These are phyloP conservation scores for Apomyelois bistriatella DNA, from an alignment of 2,888 invertebrate species.

Conservation along the genomic window DNA sequence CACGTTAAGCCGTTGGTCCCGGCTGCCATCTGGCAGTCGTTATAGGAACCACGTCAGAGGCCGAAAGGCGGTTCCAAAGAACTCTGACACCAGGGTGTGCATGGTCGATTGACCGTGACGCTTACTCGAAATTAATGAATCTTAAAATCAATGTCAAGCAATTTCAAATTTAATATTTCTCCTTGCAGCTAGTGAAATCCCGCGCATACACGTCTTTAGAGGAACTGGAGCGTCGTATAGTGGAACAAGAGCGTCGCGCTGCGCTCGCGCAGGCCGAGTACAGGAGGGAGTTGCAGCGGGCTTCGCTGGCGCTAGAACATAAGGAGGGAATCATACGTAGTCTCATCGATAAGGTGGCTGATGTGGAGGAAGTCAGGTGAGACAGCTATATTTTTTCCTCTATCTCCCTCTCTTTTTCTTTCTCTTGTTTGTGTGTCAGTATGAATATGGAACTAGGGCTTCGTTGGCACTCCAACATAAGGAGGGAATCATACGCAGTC, in stretches of 20 bases:
- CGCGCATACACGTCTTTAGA: constrained; percentile 70
- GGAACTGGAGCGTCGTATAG: constrained; percentile 68
- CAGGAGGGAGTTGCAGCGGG: constrained; percentile 57
- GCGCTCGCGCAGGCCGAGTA: constrained; percentile 56
- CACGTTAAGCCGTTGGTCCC: too few species aligned
- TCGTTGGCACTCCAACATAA: constrained; percentile 58
- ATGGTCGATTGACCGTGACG: too few species aligned
- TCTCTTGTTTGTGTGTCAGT: too few species aligned
- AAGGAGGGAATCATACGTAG: constrained; percentile 67
- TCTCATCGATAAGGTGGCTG: constrained; percentile 70
- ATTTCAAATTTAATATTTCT: not conserved
- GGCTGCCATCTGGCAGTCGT: too few species aligned
- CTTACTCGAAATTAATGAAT: too few species aligned
- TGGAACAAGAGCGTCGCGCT: constrained; percentile 63
- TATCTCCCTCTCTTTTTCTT: too few species aligned
- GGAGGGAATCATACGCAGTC: constrained; percentile 63
- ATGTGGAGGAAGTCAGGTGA: constrained; percentile 66
- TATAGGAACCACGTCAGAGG: too few species aligned
- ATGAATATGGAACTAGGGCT: constrained; percentile 59
- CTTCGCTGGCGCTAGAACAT: constrained; percentile 53
- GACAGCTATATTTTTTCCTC: constrained; percentile 9
- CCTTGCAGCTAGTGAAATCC: constrained; percentile 62
- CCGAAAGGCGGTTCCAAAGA: too few species aligned
- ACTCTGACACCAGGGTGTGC: too few species aligned
- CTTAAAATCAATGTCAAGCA: too few species aligned